These are phyloP conservation scores for Lanius ludovicianus DNA, from an alignment of 2,113 vertebrate species.

Conservation along the genomic window DNA sequence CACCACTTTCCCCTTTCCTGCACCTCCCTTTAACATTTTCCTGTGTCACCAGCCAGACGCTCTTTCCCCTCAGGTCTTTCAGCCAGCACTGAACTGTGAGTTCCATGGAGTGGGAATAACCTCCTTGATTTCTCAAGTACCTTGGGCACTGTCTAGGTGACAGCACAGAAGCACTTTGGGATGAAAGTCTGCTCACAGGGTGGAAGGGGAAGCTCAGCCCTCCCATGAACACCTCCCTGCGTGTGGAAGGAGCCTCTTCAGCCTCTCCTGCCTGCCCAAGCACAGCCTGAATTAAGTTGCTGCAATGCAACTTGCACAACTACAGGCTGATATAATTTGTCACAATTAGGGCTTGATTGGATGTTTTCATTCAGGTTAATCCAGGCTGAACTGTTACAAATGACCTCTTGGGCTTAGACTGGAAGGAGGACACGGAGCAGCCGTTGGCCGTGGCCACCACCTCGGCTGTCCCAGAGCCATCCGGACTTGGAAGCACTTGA, in stretches of 20 bases:
- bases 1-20: not conserved
- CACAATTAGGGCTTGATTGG: conserved; percentile 55
- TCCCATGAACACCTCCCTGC: rapidly evolving
- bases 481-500: rapidly evolving
- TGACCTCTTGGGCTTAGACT: not conserved
- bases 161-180: not conserved
- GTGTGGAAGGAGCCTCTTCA: not conserved
- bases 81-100: not conserved
- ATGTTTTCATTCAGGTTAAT: conserved; percentile 25
- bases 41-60: not conserved
- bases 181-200: not conserved
- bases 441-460: rapidly evolving
- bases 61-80: not conserved
- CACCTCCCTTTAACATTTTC: not conserved
- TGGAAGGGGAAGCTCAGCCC: not conserved
- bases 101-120: not conserved
- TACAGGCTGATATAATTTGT: conserved; percentile 55
- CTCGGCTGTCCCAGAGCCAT: not conserved
- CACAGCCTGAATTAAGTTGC: not conserved
- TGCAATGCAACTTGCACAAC: not conserved
- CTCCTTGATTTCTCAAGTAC: not conserved
- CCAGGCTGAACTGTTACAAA: conserved; percentile 26
- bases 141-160: not conserved
- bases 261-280: not conserved
- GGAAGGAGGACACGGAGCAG: not conserved